Conservation (phyloP, 2,113 vertebrate species). For the Cebus imitator region DNA sequence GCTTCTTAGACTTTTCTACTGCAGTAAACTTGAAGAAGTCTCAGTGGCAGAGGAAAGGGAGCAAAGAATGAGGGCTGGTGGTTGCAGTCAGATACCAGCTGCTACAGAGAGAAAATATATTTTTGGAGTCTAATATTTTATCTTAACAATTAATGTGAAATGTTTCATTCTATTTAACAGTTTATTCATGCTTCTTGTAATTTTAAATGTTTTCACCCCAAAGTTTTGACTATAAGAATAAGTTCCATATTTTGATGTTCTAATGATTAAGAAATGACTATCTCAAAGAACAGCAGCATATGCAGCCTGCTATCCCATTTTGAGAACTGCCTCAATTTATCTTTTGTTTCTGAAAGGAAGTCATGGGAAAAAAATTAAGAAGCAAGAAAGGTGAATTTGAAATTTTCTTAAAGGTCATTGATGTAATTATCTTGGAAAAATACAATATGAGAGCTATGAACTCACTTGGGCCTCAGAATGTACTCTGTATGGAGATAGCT, state of each 20-base stretch:
- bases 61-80: background rate
- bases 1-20: background rate
- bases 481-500: background rate
- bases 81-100: background rate
- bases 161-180: slow-evolving; percentile 46
- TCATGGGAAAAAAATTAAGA: background rate
- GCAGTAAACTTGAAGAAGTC: background rate
- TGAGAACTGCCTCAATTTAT: background rate
- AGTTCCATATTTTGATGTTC: background rate
- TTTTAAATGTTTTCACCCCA: slow-evolving; percentile 41
- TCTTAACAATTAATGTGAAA: slow-evolving; percentile 49
- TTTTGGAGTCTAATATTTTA: slow-evolving; percentile 52
- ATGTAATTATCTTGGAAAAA: background rate
- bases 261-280: background rate
- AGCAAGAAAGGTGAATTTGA: background rate
- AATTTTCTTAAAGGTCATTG: background rate
- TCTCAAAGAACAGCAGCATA: background rate
- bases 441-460: background rate
- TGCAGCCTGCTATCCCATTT: background rate
- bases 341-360: background rate
- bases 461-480: background rate
- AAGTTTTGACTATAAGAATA: background rate
- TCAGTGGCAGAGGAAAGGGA: background rate
- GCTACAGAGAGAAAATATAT: background rate
- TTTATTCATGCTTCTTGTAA: background rate